Evolutionary conservation across 2,113 vertebrate species (phyloP).

Genomic region (Haliaeetus leucogaster): DNA sequence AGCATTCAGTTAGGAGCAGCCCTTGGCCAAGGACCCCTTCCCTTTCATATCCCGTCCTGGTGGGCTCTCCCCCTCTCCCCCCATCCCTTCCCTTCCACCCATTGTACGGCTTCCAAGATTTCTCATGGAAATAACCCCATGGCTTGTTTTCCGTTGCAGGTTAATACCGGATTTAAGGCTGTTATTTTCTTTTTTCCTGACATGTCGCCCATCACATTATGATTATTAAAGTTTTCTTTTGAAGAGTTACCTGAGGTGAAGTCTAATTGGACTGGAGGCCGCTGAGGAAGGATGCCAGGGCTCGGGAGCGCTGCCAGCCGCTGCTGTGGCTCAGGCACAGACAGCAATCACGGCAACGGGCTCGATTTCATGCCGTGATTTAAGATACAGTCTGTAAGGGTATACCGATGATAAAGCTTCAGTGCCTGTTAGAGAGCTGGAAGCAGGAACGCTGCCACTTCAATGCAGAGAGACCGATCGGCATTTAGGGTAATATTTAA

Average conservation of each 20-base stretch:
- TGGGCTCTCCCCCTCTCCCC: not conserved
- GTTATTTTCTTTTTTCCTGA: constrained; percentile 44
- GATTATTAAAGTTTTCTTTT: constrained; percentile 65
- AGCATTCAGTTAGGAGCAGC: constrained; percentile 35
- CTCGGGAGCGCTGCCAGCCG: constrained; percentile 3
- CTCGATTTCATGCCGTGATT: constrained; percentile 54
- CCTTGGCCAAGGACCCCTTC: constrained; percentile 26
- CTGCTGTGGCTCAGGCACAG: not conserved
- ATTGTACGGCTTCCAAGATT: constrained; percentile 60
- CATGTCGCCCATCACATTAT: constrained; percentile 65
- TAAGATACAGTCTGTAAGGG: not conserved
- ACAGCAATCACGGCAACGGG: not conserved
- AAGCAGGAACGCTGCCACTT: constrained; percentile 46
- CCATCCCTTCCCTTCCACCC: constrained; percentile 2
- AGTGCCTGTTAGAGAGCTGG: constrained; percentile 24
- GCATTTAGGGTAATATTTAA: constrained; percentile 3
- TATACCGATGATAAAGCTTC: constrained; percentile 17
- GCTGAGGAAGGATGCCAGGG: constrained; percentile 48
- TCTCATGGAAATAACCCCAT: constrained; percentile 69
- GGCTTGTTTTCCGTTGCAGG: constrained; percentile 62
- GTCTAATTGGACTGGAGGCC: constrained; percentile 39
- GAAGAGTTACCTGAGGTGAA: constrained; percentile 77
- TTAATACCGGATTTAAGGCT: constrained; percentile 58
- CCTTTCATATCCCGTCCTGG: not conserved
- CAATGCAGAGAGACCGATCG: not conserved